Evolutionary conservation across 2,113 vertebrate genomes (phyloP), one percentile per base, ranked within the genome.

Genomic region (Dasyornis broadbenti): DNA sequence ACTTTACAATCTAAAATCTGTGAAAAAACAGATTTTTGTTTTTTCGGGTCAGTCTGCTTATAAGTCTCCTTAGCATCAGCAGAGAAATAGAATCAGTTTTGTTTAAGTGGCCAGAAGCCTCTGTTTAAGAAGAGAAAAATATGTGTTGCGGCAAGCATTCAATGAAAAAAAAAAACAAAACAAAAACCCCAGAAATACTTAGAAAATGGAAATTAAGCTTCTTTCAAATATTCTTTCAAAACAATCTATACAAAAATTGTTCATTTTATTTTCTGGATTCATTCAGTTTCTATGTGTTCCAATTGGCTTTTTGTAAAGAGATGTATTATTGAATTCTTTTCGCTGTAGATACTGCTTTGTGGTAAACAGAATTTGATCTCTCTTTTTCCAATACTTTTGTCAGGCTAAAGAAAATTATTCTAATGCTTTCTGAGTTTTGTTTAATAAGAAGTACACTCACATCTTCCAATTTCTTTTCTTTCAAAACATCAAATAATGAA

Each of bases 211-310:
- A 95, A 91, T 77, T n/a, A 80, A 63, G 17, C 60, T 88, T n/a
- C n/a, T n/a, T n/a, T n/a, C n/a, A n/a, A n/a, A n/a, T n/a, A 82
- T 49, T 49, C 37, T 89, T 87, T 91, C 47, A 90, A 95, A 95
- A 85, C 24, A 88, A 54, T 13, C 57, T 35, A 30, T 16, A 70
- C 60, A 77, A 83, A 65, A 49, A 8, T 3, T 4, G 22, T 65
- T 94, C 44, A n/a, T 89, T 94, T 91, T 9, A 77, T 94, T 91
- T 91, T 86, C 71, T 90, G 75, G 52, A 75, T 90, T 86, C 18
- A 17, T 52, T 56, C 63, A 73, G 15, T 77, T 91, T 86, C 71
- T 70, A 26, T 90, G 53, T 72, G n/a, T 69, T 90, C 76, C 75
- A 94, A 37, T 26, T 84, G 28, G 6, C 28, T 61, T 89, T 92